Conservation (phyloP, 1,140 invertebrate species). For the Penaeus chinensis region DNA sequence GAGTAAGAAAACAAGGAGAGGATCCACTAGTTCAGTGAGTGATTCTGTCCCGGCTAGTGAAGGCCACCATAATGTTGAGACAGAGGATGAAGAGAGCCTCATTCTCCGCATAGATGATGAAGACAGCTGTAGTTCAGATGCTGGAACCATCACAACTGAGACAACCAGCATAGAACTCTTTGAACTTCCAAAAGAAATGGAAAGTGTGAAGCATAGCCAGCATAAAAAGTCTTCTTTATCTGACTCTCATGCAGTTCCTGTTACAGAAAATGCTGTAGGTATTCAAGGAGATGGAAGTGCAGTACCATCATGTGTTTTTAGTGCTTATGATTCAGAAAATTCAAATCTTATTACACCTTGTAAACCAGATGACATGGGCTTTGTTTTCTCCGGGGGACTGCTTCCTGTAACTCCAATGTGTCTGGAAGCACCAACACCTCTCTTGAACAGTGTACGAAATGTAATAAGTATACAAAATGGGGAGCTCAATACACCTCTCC, state of each 20-base stretch:
- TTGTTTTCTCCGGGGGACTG: not conserved
- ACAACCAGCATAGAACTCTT: constrained; percentile 30
- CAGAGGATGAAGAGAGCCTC: constrained; percentile 44
- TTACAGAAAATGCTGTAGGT: not conserved
- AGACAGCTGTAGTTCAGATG: constrained; percentile 26
- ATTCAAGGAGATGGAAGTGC: not conserved
- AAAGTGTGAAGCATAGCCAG: not conserved
- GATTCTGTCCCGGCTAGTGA: not conserved
- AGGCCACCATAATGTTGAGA: not conserved
- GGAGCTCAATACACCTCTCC: constrained; percentile 45
- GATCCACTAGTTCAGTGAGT: not conserved
- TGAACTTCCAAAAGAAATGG: constrained; percentile 16
- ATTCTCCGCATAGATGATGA: constrained; percentile 41
- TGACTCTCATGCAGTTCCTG: not conserved
- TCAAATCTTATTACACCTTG: constrained; percentile 21
- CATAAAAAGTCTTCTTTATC: not conserved
- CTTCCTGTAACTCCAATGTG: constrained; percentile 36
- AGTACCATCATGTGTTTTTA: too few relatives aligned
- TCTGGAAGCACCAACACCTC: constrained; percentile 41
- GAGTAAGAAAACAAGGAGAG: not conserved
- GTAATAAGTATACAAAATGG: not conserved
- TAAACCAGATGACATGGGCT: constrained; percentile 1
- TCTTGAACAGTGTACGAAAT: constrained; percentile 14
- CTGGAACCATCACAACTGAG: not conserved
- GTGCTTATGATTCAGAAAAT: not conserved